A percentile compares a stretch with the other conserved stretches of the same genome.
These are phyloP conservation scores for Cavia aperea DNA, from an alignment of 2,113 vertebrate species.

Conservation along the genomic window DNA sequence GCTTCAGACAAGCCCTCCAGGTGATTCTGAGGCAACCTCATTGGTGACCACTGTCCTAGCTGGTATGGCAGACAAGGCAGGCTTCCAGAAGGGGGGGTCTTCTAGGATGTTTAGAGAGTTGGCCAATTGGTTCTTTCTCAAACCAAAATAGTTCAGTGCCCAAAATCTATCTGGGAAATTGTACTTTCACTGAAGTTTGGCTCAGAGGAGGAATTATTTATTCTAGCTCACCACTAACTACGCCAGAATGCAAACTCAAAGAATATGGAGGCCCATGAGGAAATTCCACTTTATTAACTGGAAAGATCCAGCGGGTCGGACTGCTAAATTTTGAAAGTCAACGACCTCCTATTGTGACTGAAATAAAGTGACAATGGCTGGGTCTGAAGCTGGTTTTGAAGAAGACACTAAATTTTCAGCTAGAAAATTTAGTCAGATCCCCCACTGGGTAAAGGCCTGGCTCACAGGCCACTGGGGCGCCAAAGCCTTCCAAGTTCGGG, in stretches of 20 bases:
- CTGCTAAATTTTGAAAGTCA: neutral
- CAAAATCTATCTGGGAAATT: neutral
- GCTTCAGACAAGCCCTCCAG: neutral
- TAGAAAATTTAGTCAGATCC: neutral
- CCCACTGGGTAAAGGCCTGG: neutral
- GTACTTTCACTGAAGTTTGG: neutral
- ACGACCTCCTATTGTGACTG: too few species aligned
- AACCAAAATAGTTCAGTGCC: neutral
- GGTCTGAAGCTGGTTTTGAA: neutral
- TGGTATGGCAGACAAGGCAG: neutral
- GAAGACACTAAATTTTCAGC: neutral
- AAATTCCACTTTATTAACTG: neutral
- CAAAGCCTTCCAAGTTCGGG: fast-evolving
- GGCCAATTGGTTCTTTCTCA: neutral
- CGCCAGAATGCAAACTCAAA: neutral
- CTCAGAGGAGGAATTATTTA: neutral
- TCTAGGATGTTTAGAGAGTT: neutral
- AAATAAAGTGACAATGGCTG: neutral
- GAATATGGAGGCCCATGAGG: neutral
- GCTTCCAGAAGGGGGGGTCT: neutral
- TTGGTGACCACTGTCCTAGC: neutral
- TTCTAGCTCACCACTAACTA: neutral
- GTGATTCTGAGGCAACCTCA: neutral
- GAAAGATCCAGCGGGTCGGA: neutral
- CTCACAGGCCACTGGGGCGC: neutral